Evolutionary conservation across 2,113 vertebrate species (phyloP).

Genomic region (Pithys albifrons): DNA sequence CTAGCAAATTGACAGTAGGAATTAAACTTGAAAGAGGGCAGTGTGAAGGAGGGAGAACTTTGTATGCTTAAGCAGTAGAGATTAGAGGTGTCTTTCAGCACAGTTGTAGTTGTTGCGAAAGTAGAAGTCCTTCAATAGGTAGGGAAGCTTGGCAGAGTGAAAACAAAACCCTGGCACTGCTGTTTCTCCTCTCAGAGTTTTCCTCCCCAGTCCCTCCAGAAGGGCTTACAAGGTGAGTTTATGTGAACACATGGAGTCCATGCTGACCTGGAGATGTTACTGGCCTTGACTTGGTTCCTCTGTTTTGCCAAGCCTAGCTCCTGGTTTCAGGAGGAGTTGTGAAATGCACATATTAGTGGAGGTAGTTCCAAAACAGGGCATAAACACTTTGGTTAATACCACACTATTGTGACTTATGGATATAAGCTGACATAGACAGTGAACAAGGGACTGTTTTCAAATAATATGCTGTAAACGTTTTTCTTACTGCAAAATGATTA

Average conservation of each 20-base stretch:
- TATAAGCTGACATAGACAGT: not conserved
- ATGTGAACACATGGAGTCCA: not conserved
- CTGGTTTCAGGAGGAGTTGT: not conserved
- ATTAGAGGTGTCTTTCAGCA: not conserved
- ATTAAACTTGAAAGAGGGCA: not conserved
- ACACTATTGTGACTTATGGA: accelerated
- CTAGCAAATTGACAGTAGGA: not conserved
- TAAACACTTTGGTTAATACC: not conserved
- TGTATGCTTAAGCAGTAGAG: not conserved
- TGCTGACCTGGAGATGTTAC: not conserved
- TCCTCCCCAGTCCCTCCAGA: not conserved
- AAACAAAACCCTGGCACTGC: not conserved
- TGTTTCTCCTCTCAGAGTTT: not conserved
- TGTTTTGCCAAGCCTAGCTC: not conserved
- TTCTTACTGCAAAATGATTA: not conserved
- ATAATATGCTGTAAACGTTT: not conserved
- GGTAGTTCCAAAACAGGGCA: not conserved
- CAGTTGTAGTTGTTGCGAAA: conserved; percentile 6
- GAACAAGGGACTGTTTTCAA: not conserved
- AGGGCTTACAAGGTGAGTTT: not conserved
- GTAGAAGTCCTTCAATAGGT: not conserved
- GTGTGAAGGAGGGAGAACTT: not conserved
- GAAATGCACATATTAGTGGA: not conserved
- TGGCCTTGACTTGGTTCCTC: not conserved
- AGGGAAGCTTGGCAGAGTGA: not conserved